Base-by-base conservation (phyloP, 1,140 invertebrate species). In the Zaprionus vittiger region DNA sequence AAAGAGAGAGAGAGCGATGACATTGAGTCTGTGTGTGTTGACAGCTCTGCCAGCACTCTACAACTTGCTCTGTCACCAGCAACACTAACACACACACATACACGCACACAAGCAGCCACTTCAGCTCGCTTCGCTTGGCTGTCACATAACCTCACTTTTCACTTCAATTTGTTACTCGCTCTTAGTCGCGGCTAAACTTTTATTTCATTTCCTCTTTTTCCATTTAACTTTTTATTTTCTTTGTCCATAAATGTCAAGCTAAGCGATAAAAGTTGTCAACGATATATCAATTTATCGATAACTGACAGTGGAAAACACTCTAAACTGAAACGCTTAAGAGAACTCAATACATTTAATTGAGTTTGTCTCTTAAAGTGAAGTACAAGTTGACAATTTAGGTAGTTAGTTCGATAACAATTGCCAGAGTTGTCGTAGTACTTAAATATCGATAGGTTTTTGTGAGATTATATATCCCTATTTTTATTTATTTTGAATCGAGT, bases 221-320 rank as follows among this genome's bases (percentile, higher is more conserved):
- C 15, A 28, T 37, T 52, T 14, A 14, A n/a, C 28, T 38, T 20
- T 37, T 31, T 52, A 37, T 47, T 54, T 31, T 22, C 24, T 37
- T 61, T 61, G 31, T 73, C 65, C 37, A 70, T 74, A 74, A 74
- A 70, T 68, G 72, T 69, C 72, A 74, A 47, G 60, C 62, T 70
- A 70, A 37, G 52, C 59, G 28, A 14, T 49, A 26, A 62, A 62
- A 26, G 12, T 26, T 68, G 47, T 73, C 70, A 41, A 38, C 56
- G 28, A 24, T 20, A 52, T 52, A 24, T 52, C 1, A 22, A 52
- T 52, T 52, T 38, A 55, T 65, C 62, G 49, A 65, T 65, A 54
- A 49, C 17, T 22, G 20, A 24, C 47, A 14, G 4, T 24, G 11
- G 14, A 41, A 41, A 41, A 6, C 15, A n/a, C 4, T 15, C 2